A percentile compares a stretch with the other conserved stretches of the same genome.
These are phyloP conservation scores for Frankliniella intonsa DNA, from an alignment of 2,888 invertebrate species.

Conservation along the genomic window DNA sequence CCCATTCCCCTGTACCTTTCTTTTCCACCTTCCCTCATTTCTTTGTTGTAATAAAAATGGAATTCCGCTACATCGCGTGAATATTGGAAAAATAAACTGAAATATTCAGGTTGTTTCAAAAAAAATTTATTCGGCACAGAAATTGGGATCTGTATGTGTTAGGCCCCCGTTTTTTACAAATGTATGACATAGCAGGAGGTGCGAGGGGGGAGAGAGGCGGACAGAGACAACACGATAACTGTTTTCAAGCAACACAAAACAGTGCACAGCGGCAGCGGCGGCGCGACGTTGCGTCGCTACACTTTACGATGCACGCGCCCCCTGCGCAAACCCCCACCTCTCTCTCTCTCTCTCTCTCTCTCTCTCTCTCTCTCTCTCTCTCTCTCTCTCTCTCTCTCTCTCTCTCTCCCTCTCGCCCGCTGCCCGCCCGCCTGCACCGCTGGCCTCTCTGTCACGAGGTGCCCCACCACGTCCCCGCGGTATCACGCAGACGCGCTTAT, in stretches of 20 bases:
- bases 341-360: not conserved
- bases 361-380: no score
- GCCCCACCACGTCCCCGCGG: not conserved
- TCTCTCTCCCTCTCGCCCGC: no score
- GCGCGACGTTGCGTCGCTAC: not conserved
- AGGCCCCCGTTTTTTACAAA: no score
- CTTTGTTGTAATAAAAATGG: not conserved
- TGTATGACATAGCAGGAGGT: no score
- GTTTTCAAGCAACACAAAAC: not conserved
- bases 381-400: not conserved
- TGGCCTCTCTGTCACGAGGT: not conserved
- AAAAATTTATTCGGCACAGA: no score
- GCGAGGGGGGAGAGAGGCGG: not conserved
- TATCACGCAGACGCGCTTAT: conserved; percentile 40
- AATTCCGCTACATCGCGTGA: not conserved
- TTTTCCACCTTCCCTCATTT: not conserved
- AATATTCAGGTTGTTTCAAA: no score
- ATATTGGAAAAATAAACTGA: no score
- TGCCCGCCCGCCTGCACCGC: no score
- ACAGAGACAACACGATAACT: not conserved
- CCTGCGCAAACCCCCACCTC: not conserved
- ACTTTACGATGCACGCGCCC: conserved; percentile 19
- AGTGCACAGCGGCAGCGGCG: not conserved
- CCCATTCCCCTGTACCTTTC: not conserved
- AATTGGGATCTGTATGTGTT: no score